These are phyloP conservation scores for Drosophila maculinotata DNA, from an alignment of 2,888 invertebrate species.

Conservation along the genomic window DNA sequence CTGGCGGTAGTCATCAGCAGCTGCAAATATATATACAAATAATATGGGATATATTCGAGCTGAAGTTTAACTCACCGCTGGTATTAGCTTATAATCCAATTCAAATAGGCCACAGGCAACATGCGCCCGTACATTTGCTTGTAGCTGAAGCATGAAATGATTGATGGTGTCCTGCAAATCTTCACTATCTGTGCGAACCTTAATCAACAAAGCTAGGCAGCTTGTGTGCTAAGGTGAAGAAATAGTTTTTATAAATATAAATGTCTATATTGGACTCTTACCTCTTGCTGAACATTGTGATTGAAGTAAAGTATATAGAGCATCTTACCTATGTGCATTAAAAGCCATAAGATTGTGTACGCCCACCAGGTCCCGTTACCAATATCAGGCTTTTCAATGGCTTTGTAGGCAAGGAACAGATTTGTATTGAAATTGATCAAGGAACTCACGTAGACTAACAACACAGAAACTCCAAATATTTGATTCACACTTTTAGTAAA, in stretches of 20 bases:
- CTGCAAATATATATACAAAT: too few relatives aligned
- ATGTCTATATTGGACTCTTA: background rate
- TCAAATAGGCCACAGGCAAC: slow-evolving; percentile 55
- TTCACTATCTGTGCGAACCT: background rate
- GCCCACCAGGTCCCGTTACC: slow-evolving; percentile 37
- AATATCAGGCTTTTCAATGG: slow-evolving; percentile 21
- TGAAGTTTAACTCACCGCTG: slow-evolving; percentile 55
- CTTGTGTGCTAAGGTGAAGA: slow-evolving; percentile 35
- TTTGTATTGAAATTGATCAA: slow-evolving; percentile 59
- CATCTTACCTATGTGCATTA: slow-evolving; percentile 54
- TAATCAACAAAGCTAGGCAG: slow-evolving; percentile 40
- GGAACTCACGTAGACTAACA: slow-evolving; percentile 49
- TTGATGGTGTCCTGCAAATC: slow-evolving; percentile 45
- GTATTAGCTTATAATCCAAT: slow-evolving; percentile 51
- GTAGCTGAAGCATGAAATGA: slow-evolving; percentile 56
- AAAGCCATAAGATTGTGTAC: slow-evolving; percentile 43
- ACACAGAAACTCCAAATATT: slow-evolving; percentile 45
- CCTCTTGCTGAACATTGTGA: slow-evolving; percentile 44
- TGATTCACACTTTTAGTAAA: slow-evolving; percentile 51
- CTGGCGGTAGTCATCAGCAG: slow-evolving; percentile 54
- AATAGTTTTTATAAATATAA: background rate
- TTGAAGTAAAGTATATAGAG: slow-evolving; percentile 53
- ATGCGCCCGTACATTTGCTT: slow-evolving; percentile 45
- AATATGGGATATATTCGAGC: too few relatives aligned
- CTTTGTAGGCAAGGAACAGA: slow-evolving; percentile 57